A percentile compares a stretch with the other conserved stretches of the same genome.
Evolutionary conservation across 2,888 invertebrate genomes (phyloP).

Genomic region (Cephus pulcher): DNA sequence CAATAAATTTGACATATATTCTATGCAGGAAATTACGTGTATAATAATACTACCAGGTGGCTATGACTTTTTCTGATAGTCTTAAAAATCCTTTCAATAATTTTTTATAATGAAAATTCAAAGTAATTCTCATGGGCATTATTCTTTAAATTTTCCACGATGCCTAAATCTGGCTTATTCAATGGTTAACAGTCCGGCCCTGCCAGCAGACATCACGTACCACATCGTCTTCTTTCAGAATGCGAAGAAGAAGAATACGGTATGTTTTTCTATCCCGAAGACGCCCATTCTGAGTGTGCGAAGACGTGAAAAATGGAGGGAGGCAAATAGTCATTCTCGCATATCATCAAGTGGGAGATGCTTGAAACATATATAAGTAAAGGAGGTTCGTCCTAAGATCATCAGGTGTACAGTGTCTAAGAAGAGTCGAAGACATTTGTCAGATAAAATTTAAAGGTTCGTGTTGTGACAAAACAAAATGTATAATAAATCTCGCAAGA

Average conservation of each 20-base stretch:
- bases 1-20: neutral
- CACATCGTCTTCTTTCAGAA: neutral
- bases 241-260: neutral
- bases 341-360: slow-evolving; percentile 32
- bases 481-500: neutral
- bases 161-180: neutral
- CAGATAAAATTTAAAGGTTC: neutral
- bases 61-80: neutral
- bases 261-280: neutral
- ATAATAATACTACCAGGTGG: no score
- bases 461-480: neutral
- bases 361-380: slow-evolving; percentile 32
- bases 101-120: neutral
- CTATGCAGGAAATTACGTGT: neutral
- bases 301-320: slow-evolving; percentile 23
- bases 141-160: neutral
- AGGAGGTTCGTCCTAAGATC: slow-evolving; percentile 26
- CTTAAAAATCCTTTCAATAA: neutral
- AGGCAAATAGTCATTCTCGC: neutral
- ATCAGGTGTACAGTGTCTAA: slow-evolving; percentile 26
- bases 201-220: neutral
- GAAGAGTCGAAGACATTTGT: neutral
- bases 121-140: neutral
- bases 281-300: neutral
- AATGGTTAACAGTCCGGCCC: neutral